Evolutionary conservation across 2,113 vertebrate species (phyloP).

Genomic region (Psittacula cyanocephala): DNA sequence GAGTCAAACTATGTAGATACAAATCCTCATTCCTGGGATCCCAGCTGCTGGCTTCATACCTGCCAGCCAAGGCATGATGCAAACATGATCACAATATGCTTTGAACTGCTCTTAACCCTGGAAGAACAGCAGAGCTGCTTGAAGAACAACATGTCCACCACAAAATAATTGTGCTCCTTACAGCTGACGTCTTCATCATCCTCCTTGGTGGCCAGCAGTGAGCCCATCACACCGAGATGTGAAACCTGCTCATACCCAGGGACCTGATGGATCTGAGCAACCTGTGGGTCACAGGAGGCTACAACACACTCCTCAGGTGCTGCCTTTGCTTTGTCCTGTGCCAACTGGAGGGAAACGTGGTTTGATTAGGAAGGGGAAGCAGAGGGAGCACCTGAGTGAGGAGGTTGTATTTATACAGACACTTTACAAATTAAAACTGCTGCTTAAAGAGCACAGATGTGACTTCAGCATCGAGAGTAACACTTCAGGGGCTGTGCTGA

Average conservation of each 20-base stretch:
- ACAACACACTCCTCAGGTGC: accelerated
- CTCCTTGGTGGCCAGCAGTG: background rate
- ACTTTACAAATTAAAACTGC: background rate
- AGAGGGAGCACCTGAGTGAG: background rate
- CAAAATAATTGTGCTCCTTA: background rate
- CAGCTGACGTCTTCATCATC: background rate
- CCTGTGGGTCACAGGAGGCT: background rate
- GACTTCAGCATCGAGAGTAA: background rate
- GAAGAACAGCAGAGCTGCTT: background rate
- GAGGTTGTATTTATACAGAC: background rate
- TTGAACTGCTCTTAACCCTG: background rate
- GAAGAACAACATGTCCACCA: background rate
- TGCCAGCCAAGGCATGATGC: background rate
- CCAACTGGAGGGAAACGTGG: background rate
- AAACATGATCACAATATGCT: background rate
- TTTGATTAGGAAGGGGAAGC: background rate
- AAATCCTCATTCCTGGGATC: background rate
- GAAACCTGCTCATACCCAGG: accelerated
- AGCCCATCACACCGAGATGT: accelerated
- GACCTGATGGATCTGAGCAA: background rate
- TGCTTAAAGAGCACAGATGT: background rate
- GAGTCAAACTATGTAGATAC: background rate
- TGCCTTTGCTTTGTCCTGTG: background rate
- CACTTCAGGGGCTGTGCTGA: background rate
- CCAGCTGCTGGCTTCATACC: background rate